Evolutionary conservation across 2,113 vertebrate species (phyloP), one percentile per base, ranked within the genome.

Genomic region (Himantopus leucocephalus): DNA sequence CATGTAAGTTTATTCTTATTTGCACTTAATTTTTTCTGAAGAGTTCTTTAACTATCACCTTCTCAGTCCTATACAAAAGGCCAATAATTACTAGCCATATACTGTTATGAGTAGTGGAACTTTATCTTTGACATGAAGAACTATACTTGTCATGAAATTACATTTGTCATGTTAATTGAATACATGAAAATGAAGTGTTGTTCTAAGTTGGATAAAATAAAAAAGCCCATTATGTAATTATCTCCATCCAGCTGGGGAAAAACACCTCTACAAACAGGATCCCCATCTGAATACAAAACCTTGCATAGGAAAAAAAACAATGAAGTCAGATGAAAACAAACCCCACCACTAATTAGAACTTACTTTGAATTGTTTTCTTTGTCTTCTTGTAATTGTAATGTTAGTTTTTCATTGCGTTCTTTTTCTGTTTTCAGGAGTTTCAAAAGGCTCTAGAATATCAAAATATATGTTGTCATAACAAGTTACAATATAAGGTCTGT

Each of bases 341-440:
- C 1, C 4, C 30, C 23, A 62, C 2, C 15, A 13, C 45, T 50
- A 91, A 95, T 96, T 60, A 89, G 81, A 92, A 98, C 99, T 98
- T 95, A 99, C 99, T 99, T 99, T 77, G 99, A 99, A 92, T 97
- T 98, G 88, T 97, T 99, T 94, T 99, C 99, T 97, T 98, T 99
- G 94, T 99, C 99, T 98, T 99, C 99, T 97, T 98, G 98, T 80
- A 99, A 97, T 80, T 99, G 98, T 23, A 98, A 98, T 60, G 97
- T 97, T 96, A 99, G 96, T 87, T 97, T 98, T 92, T 94, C 98
- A 58, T 98, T 98, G 63, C 97, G 98, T 79, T 98, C 98, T 92
- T 98, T 98, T 97, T 99, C 99, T 76, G 96, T 85, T 96, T 99
- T 98, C 90, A 99, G 96, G 86, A 98, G 98, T 68, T 98, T 98